Conservation (phyloP, 1,140 invertebrate species). For the Lineus longissimus region DNA sequence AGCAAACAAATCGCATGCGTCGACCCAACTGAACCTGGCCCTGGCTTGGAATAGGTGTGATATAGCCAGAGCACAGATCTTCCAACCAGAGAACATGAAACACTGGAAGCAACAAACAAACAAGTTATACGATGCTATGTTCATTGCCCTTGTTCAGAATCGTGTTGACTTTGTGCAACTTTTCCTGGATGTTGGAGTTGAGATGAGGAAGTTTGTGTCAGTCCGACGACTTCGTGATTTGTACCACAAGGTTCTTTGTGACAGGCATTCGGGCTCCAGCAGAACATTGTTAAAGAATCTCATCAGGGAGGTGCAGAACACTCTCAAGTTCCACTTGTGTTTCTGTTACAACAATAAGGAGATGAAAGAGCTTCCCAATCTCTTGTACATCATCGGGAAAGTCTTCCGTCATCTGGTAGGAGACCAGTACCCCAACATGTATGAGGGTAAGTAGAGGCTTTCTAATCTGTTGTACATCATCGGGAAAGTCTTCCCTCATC, state of each 20-base stretch:
- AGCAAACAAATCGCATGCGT: constrained; percentile 42
- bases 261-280: too few species aligned
- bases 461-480: too few species aligned
- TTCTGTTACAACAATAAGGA: constrained; percentile 5
- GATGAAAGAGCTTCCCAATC: constrained; percentile 21
- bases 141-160: constrained; percentile 45
- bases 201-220: constrained; percentile 42
- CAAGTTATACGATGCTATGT: constrained; percentile 44
- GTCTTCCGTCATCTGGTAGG: constrained; percentile 35
- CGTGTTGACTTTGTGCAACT: constrained; percentile 46
- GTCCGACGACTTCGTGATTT: constrained; percentile 41
- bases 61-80: constrained; percentile 48
- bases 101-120: constrained; percentile 24
- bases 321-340: background rate
- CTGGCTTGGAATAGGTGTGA: constrained; percentile 50
- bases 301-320: background rate
- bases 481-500: too few species aligned
- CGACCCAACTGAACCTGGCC: constrained; percentile 44
- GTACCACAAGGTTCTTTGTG: constrained; percentile 29
- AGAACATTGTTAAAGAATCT: too few species aligned
- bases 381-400: constrained; percentile 32
- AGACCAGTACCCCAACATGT: constrained; percentile 35
- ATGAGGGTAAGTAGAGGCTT: constrained; percentile 21
- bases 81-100: constrained; percentile 34
- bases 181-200: constrained; percentile 47